Evolutionary conservation across 2,888 invertebrate genomes (phyloP).

Genomic region (Pollenia griseotomentosa): DNA sequence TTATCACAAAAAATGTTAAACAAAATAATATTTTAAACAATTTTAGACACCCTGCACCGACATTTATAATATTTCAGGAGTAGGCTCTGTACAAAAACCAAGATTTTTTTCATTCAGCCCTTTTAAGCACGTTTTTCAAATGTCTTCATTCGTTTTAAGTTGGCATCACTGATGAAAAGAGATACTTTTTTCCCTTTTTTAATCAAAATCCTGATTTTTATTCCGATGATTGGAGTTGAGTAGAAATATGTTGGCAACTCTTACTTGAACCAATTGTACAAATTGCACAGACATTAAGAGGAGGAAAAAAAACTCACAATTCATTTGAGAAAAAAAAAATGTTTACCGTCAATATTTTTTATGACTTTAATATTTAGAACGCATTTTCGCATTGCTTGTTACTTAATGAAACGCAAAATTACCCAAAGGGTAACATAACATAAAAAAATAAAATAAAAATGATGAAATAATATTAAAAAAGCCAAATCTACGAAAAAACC

Average conservation of each 20-base stretch:
- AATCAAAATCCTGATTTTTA: no score
- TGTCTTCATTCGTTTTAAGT: no score
- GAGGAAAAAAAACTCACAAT: conserved; percentile 1
- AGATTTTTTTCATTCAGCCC: no score
- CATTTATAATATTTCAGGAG: no score
- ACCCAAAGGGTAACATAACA: conserved; percentile 50
- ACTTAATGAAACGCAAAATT: conserved; percentile 67
- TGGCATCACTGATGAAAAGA: no score
- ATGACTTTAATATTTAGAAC: conserved; percentile 52
- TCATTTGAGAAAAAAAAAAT: conserved; percentile 16
- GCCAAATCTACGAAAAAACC: conserved; percentile 8
- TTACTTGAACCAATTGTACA: conserved; percentile 11
- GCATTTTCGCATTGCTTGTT: conserved; percentile 60
- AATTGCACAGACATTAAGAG: conserved; percentile 2
- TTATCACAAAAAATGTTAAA: no score
- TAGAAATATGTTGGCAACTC: conserved; percentile 31
- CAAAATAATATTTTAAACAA: no score
- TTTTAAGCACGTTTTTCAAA: no score
- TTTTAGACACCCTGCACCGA: no score
- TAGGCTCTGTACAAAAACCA: no score
- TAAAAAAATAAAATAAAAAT: conserved; percentile 1
- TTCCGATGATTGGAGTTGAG: no score
- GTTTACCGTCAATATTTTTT: conserved; percentile 53
- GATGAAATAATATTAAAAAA: conserved; percentile 1
- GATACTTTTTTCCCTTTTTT: no score